A percentile compares a stretch with the other conserved stretches of the same genome.
Conservation (phyloP, 2,797 vertebrate species). For the Myotis pilosus region DNA sequence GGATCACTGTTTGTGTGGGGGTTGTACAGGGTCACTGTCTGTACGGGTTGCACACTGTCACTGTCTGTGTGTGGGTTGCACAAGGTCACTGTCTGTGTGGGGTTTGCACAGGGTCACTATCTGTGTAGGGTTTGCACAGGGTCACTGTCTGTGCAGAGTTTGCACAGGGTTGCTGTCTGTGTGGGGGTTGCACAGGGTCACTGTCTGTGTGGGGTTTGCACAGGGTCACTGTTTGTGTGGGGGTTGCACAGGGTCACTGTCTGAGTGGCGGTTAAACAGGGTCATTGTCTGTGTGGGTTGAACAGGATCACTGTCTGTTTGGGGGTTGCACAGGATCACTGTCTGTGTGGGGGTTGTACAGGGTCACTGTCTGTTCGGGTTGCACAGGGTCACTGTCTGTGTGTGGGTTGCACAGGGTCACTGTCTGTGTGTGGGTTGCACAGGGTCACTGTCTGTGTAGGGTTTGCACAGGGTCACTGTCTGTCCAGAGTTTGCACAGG, state of each 20-base stretch:
- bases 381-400: no score
- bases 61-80: neutral
- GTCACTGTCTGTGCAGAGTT: accelerated
- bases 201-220: neutral
- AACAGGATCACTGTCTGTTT: no score
- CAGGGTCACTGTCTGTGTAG: no score
- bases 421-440: neutral
- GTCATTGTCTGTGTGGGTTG: no score
- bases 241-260: neutral
- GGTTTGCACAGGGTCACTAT: neutral
- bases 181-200: neutral
- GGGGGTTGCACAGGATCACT: neutral
- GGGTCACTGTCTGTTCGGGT: neutral
- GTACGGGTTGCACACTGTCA: no score
- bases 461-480: neutral
- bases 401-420: neutral
- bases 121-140: neutral
- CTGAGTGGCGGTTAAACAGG: no score
- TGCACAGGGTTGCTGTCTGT: neutral
- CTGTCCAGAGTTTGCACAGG: no score
- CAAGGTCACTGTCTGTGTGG: no score
- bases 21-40: neutral
- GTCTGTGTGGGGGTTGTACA: no score
- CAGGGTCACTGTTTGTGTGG: no score
- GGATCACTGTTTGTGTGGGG: no score